These are phyloP conservation scores for Holothuria leucospilota DNA, from an alignment of 53 echinoderm and acorn worm genomes.

Conservation along the genomic window DNA sequence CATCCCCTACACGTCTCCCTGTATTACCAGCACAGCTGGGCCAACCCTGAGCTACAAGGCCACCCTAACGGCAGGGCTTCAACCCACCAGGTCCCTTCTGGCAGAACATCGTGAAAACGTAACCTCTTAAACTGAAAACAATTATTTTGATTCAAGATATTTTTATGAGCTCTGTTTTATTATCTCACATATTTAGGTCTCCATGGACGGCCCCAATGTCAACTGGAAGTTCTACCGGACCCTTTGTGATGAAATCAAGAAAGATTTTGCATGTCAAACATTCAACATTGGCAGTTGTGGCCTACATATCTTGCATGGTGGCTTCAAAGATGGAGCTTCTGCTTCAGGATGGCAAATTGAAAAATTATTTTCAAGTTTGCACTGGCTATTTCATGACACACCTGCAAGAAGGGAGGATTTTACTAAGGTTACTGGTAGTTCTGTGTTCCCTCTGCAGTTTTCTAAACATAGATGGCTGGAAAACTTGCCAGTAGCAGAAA, in stretches of 20 bases:
- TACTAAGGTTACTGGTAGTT: slow-evolving; percentile 36
- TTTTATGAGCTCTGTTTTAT: too few relatives aligned
- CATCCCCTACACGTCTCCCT: too few relatives aligned
- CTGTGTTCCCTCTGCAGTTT: slow-evolving; percentile 22
- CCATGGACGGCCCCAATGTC: slow-evolving; percentile 68
- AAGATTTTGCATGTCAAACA: background rate
- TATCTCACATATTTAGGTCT: slow-evolving; percentile 21
- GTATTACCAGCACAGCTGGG: too few relatives aligned
- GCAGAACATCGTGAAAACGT: too few relatives aligned
- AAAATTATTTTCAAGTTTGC: slow-evolving; percentile 29
- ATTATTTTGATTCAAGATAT: too few relatives aligned
- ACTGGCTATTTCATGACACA: slow-evolving; percentile 58
- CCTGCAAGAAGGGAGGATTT: slow-evolving; percentile 69
- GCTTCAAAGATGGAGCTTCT: slow-evolving; percentile 43
- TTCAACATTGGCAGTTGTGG: slow-evolving; percentile 66
- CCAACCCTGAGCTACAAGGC: too few relatives aligned
- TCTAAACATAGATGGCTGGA: slow-evolving; percentile 66
- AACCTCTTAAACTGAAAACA: too few relatives aligned
- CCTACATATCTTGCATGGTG: slow-evolving; percentile 61
- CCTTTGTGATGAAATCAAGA: slow-evolving; percentile 34
- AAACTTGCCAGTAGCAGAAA: slow-evolving; percentile 60
- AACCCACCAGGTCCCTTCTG: too few relatives aligned
- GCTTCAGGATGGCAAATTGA: slow-evolving; percentile 55
- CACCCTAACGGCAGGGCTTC: too few relatives aligned
- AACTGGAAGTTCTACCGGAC: slow-evolving; percentile 53